Base-by-base conservation (phyloP, 2,113 vertebrate genomes). In the Colossoma macropomum region DNA sequence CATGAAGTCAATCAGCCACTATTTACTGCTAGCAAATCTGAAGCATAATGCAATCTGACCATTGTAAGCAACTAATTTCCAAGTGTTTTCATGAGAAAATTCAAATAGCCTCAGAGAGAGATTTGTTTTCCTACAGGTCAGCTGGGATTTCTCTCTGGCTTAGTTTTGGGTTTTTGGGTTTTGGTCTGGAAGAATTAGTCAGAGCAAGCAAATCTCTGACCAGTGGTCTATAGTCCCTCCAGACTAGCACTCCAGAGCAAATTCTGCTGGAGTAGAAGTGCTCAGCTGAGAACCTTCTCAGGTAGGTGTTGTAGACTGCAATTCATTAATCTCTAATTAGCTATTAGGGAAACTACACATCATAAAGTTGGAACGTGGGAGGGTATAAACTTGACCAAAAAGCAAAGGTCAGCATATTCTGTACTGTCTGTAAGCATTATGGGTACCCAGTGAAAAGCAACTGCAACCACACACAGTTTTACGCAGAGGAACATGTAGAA, bases 71-170 rank as follows among this genome's bases (percentile, higher is more conserved):
- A 5, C 17, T 38, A 3, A 38, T 7, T 38, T 38, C 34, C 34
- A 19, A 21, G 19, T 19, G 19, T 17, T 21, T 3, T 25, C 27
- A 16, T 27, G 59, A 12, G 1, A 27, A 62, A 16, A 12, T 69
- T 38, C 19, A 34, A 69, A 69, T 23, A 5, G n/a, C 19, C 13
- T 41, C 10, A 13, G 25, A 12, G 38, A 38, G 32, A 70, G 9
- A 71, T 80, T 34, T 34, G 50, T 34, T 23, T 68, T n/a, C 3
- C 63, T n/a, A 32, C 15, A 68, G 50, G 62, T 78, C 60, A 79
- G 48, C 16, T 68, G 34, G 25, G 68, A 41, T 70, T 70, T 19
- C 3, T 4, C 19, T 41, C 68, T 23, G 68, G 19, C 34, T 21
- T 34, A 65, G 9, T 63, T 11, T 9, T 30, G 13, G 30, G 34